Percentiles rank a stretch among this genome's conserved stretches.
Evolutionary conservation across 2,113 vertebrate species (phyloP).

Genomic region (Numenius arquata): DNA sequence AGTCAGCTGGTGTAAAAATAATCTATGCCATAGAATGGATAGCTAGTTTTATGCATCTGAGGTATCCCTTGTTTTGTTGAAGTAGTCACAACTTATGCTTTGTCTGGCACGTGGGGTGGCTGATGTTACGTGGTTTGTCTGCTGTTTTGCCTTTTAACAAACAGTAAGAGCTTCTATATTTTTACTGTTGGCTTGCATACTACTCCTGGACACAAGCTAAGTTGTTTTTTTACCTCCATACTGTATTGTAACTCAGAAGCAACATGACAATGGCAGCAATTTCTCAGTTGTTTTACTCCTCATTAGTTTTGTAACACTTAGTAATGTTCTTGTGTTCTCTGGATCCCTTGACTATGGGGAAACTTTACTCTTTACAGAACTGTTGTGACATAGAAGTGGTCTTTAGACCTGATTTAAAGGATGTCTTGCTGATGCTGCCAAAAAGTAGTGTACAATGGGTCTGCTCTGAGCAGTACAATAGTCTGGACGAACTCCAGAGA

Average conservation of each 20-base stretch:
- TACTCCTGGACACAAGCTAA: background rate
- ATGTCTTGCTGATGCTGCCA: background rate
- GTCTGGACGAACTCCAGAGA: background rate
- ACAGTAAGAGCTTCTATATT: background rate
- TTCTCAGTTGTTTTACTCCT: background rate
- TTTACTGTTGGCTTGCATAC: background rate
- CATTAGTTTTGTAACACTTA: background rate
- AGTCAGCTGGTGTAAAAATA: background rate
- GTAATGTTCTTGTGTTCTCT: background rate
- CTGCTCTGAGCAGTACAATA: background rate
- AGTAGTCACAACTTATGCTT: background rate
- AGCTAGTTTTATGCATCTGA: background rate
- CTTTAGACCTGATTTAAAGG: background rate
- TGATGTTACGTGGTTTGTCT: background rate
- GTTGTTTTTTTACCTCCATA: background rate
- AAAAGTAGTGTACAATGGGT: background rate
- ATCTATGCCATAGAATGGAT: background rate
- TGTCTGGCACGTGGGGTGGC: background rate
- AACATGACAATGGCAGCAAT: background rate
- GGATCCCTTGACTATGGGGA: background rate
- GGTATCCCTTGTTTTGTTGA: background rate
- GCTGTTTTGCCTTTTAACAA: background rate
- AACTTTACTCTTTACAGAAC: background rate
- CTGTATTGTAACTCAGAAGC: background rate
- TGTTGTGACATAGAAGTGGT: background rate